Base-by-base conservation (phyloP, 2,113 vertebrate genomes). In the Sterrhoptilus dennistouni region DNA sequence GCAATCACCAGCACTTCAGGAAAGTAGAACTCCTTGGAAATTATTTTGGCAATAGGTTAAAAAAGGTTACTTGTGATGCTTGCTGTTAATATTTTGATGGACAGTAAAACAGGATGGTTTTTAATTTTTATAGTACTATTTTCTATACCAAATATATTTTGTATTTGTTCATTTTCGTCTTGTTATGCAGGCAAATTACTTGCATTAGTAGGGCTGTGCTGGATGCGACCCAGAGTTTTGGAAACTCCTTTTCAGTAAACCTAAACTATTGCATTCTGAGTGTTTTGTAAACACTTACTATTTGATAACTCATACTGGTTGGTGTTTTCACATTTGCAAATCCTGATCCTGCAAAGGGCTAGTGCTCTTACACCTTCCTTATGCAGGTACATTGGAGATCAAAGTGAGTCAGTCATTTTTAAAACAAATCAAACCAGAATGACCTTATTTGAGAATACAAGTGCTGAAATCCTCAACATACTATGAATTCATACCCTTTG, bases 71-170 rank as follows among this genome's bases (percentile, higher is more conserved):
- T 97, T 96, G 86, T 90, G 94, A 81, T 75, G 93, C 72, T 98
- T 98, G 96, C 83, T 97, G 94, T 92, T 97, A 94, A 66, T 95
- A 85, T 97, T 97, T 95, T 92, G 91, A 97, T 96, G 97, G 91
- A 92, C 95, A 93, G 76, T 93, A 83, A 96, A 95, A 97, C 97
- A 98, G 97, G 97, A 97, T 98, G 96, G 84, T 92, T 97, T 96
- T 94, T 95, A 95, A 94, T 96, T 98, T 98, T 98, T 98, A 96
- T 98, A 98, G 94, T 94, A 70, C 76, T 96, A 90, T 97, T 98
- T 98, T 98, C 97, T 98, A 96, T 97, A 92, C 77, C 92, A 96
- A 94, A 92, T 95, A 92, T 97, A 94, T 96, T 96, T 96, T 89
- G 65, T 97, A 97, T 95, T 91, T 97, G 89, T 95, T 97, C 27